A percentile compares a stretch with the other conserved stretches of the same genome.
These are phyloP conservation scores for Scaptomyza caliginosa DNA, from an alignment of 2,888 invertebrate genomes.

Conservation along the genomic window DNA sequence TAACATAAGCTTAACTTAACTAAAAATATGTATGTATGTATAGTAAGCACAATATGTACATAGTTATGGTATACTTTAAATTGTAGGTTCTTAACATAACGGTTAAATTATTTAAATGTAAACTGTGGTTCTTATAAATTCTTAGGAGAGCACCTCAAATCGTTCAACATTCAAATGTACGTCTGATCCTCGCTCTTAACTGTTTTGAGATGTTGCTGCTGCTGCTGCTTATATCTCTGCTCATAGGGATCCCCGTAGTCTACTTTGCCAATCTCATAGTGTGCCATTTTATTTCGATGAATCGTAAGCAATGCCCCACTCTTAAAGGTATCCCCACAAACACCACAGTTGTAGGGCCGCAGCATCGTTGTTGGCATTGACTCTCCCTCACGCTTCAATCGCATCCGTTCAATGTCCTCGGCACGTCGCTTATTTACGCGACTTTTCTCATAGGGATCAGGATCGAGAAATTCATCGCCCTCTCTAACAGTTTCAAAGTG, in stretches of 20 bases:
- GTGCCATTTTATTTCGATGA: constrained; percentile 63
- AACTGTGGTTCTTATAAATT: not conserved
- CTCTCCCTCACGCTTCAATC: constrained; percentile 27
- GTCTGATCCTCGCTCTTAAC: constrained; percentile 13
- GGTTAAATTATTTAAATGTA: not conserved
- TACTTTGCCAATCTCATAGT: constrained; percentile 53
- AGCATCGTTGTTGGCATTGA: not conserved
- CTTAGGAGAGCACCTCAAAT: too few relatives aligned
- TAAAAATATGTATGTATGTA: not conserved
- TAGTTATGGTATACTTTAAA: not conserved
- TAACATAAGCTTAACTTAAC: not conserved
- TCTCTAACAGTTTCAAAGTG: constrained; percentile 82
- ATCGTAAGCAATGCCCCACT: constrained; percentile 60
- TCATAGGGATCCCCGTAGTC: constrained; percentile 59
- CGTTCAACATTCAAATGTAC: not conserved
- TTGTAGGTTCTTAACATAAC: not conserved
- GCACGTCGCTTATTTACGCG: constrained; percentile 68
- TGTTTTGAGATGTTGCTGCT: constrained; percentile 4
- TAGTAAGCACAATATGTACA: constrained; percentile 1
- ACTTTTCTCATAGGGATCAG: constrained; percentile 79
- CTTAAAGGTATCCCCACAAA: constrained; percentile 53
- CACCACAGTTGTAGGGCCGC: constrained; percentile 53
- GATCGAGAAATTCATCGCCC: constrained; percentile 37
- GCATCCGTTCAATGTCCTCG: constrained; percentile 58
- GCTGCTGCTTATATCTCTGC: constrained; percentile 34